Conservation (phyloP, 2,888 invertebrate species). For the Hyalella azteca region DNA sequence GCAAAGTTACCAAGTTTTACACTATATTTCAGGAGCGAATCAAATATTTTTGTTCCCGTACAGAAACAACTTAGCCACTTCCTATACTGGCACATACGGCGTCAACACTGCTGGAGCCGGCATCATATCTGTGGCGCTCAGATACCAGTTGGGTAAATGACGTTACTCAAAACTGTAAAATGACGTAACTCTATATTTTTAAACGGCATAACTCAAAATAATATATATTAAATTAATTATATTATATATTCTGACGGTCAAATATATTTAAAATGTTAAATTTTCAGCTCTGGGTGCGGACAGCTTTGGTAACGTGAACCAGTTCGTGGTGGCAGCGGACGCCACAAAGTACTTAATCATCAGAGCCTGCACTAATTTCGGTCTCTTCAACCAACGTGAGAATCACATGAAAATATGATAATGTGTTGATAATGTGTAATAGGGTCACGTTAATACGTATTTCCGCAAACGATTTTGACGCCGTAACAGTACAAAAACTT, state of each 20-base stretch:
- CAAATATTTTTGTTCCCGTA: not conserved
- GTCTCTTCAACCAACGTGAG: constrained; percentile 22
- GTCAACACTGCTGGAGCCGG: constrained; percentile 2
- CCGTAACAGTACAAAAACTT: not conserved
- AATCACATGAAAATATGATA: not conserved
- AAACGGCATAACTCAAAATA: no score
- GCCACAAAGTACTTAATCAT: not conserved
- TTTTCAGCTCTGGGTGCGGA: constrained; percentile 13
- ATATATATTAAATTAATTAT: no score
- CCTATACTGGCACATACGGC: not conserved
- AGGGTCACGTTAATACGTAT: not conserved
- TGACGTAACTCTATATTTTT: no score
- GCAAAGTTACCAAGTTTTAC: no score
- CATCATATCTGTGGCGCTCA: not conserved
- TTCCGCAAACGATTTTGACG: not conserved
- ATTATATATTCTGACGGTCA: no score
- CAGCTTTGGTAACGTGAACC: constrained; percentile 18
- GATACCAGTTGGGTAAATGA: not conserved
- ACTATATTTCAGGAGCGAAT: no score
- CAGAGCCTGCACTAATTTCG: not conserved
- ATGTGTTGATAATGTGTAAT: not conserved
- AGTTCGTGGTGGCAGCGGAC: constrained; percentile 7
- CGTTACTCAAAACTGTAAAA: no score
- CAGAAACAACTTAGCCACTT: constrained; percentile 1
- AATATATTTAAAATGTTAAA: no score